Evolutionary conservation across 1,140 invertebrate species (phyloP).

Genomic region (Ridgeia piscesae): DNA sequence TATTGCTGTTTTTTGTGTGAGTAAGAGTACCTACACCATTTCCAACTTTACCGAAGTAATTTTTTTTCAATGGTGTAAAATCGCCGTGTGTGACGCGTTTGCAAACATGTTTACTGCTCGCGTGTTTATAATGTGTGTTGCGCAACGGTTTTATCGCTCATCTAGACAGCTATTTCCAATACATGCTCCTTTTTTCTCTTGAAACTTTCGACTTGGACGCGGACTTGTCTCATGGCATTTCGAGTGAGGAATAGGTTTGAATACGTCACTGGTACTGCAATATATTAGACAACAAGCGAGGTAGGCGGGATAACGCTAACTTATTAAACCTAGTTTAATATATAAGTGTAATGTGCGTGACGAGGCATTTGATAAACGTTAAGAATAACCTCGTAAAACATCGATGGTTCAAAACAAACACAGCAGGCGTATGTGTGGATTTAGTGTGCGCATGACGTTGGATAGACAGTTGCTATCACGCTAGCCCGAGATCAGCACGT

Average conservation of each 20-base stretch:
- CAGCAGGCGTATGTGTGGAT: background rate
- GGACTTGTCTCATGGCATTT: background rate
- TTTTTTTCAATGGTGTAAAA: background rate
- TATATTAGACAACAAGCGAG: background rate
- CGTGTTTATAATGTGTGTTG: background rate
- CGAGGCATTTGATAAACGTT: background rate
- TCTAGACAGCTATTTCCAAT: background rate
- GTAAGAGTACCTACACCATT: background rate
- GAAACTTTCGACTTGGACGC: background rate
- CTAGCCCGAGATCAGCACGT: no score
- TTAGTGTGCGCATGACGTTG: background rate
- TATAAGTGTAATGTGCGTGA: background rate
- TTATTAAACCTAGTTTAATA: background rate
- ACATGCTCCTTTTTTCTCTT: background rate
- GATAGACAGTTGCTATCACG: no score
- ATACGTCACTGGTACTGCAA: no score
- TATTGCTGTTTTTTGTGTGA: background rate
- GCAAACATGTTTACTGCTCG: background rate
- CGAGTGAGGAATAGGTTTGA: background rate
- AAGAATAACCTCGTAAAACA: background rate
- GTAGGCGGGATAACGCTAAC: background rate
- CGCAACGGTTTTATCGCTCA: background rate
- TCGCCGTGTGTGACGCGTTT: background rate
- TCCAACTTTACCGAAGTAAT: background rate
- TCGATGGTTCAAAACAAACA: background rate